phyloP scores from a whole-genome alignment of 2,113 vertebrate species.

The Plotosus lineatus region DNA sequence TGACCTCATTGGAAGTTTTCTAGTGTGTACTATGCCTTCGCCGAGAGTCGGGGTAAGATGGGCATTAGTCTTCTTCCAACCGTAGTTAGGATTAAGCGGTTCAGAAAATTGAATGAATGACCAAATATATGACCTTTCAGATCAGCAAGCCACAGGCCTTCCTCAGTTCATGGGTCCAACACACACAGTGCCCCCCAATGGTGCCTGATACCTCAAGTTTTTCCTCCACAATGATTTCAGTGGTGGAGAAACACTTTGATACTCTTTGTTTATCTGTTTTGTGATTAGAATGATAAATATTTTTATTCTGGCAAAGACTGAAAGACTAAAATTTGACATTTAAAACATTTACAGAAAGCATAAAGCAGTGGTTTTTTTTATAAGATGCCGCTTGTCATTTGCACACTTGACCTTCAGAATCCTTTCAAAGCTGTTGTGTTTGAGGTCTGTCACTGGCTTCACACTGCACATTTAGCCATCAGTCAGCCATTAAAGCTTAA shows the following conservation, averaged over 20 bases:
- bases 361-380: constrained; percentile 28
- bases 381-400: constrained; percentile 32
- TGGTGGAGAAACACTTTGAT: background rate
- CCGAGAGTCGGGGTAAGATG: no score
- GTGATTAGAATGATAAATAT: constrained; percentile 21
- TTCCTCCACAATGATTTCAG: background rate
- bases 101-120: no score
- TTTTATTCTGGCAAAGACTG: constrained; percentile 15
- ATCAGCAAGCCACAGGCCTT: no score
- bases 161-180: no score
- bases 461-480: constrained; percentile 35
- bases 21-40: no score
- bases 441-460: constrained; percentile 29
- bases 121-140: no score
- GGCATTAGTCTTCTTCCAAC: no score
- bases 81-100: no score
- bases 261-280: constrained; percentile 12
- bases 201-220: no score
- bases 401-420: constrained; percentile 46
- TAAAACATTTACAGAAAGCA: constrained; percentile 26
- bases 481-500: constrained; percentile 44
- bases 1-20: no score
- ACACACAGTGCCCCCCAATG: no score
- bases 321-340: constrained; percentile 39
- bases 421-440: constrained; percentile 38